Base-by-base conservation (phyloP, 2,888 invertebrate species). In the Eupelmus urozonus region DNA sequence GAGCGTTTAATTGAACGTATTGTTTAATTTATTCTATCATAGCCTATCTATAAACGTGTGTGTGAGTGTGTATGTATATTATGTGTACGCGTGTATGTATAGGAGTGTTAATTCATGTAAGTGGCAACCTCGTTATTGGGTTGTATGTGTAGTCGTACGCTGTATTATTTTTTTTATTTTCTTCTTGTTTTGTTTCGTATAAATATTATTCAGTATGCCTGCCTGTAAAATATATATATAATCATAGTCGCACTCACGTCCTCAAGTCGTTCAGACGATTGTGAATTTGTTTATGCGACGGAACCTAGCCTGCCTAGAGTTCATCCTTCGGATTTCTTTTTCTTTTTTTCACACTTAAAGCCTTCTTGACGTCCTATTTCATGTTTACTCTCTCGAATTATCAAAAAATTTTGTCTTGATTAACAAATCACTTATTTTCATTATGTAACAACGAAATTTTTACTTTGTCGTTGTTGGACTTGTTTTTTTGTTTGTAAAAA, bases 11-110 rank as follows among this genome's bases (percentile, higher is more conserved):
- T 87, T 83, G 82, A 87, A 86, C 84, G 84, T 85, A 87, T 80
- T 83, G 85, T 88, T 80, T 87, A 85, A 85, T 86, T 87, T 78
- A 87, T 85, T 85, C 87, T 88, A 89, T 88, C 89, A 88, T 89
- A 89, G 88, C 89, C 88, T 89, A 89, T 84, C 87, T 87, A 87
- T 86, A 86, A 85, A 85, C 83, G 82, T 83, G 82, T 82, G 49
- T 73, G 29, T 69, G 75, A 71, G 23, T 78, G 82, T 83, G 80
- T 84, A 78, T 84, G 82, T 80, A 51, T 77, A 82, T 81, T n/a
- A 18, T 81, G 57, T 76, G 80, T 84, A 81, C 80, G 40, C 27
- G 34, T 57, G 82, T 81, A 74, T 73, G 80, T 83, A 82, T 82
- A 40, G 66, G 27, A 63, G 78, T 70, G n/a, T 81, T 72, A 62